phyloP scores from a whole-genome alignment of 2,113 vertebrate genomes.

The Clupea harengus region DNA sequence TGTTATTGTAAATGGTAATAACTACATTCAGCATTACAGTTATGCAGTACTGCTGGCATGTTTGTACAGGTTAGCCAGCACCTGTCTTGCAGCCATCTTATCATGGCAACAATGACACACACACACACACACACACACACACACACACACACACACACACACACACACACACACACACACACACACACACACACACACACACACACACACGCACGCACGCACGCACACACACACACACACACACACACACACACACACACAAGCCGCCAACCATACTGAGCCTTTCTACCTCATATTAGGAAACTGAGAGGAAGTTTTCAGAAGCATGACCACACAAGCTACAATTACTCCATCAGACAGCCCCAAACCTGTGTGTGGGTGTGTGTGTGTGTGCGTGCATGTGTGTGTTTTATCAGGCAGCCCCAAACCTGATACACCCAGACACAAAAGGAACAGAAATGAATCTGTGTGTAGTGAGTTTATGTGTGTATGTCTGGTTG shows the following conservation, averaged over 20 bases:
- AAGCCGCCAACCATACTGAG: neutral
- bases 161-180: neutral
- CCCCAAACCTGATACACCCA: neutral
- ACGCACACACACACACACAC: neutral
- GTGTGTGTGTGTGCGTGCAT: too few relatives aligned
- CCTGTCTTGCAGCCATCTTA: neutral
- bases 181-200: neutral
- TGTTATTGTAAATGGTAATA: neutral
- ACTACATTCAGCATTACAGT: neutral
- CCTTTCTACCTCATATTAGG: neutral
- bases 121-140: neutral
- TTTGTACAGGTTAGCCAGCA: too few relatives aligned
- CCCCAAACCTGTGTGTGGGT: neutral
- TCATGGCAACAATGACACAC: neutral
- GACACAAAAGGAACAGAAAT: neutral
- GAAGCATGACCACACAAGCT: neutral
- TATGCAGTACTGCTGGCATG: neutral
- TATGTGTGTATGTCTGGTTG: neutral
- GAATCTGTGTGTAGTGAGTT: neutral
- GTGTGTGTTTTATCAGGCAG: neutral
- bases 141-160: neutral
- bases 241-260: neutral
- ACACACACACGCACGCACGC: neutral
- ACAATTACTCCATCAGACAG: neutral
- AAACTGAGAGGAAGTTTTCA: neutral